Percentiles rank a stretch among this genome's conserved stretches.
phyloP scores from a whole-genome alignment of 1,140 invertebrate genomes.

The Brachionus sp. region DNA sequence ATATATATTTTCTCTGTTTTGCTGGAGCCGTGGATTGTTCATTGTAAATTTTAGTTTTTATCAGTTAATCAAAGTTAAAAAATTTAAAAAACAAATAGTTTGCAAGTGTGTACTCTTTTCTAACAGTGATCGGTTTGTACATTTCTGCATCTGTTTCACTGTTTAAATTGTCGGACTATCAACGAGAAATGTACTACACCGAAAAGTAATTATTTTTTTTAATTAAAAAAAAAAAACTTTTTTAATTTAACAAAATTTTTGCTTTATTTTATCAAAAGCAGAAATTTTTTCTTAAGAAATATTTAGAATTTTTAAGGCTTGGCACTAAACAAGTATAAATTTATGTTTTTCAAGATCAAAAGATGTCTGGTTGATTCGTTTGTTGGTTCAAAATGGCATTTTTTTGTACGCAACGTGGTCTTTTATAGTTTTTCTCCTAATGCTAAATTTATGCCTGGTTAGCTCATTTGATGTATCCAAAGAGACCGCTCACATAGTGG shows the following conservation, averaged over 20 bases:
- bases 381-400: constrained; percentile 41
- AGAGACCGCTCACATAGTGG: background rate
- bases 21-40: background rate
- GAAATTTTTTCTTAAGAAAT: background rate
- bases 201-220: constrained; percentile 24
- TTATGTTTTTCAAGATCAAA: background rate
- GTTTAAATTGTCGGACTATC: constrained; percentile 35
- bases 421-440: constrained; percentile 31
- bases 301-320: background rate
- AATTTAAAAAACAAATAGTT: background rate
- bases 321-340: background rate
- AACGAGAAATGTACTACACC: constrained; percentile 43
- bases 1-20: background rate
- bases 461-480: background rate
- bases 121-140: constrained; percentile 10
- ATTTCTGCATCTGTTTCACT: constrained; percentile 5
- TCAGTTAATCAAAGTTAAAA: background rate
- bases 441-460: background rate
- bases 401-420: constrained; percentile 22
- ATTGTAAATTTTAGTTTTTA: background rate
- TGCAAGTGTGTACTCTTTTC: background rate
- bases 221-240: background rate
- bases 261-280: background rate
- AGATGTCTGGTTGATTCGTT: constrained; percentile 33
- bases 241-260: background rate